Base-by-base conservation (phyloP, 1,140 invertebrate species). In the Elymnias hypermnestra region DNA sequence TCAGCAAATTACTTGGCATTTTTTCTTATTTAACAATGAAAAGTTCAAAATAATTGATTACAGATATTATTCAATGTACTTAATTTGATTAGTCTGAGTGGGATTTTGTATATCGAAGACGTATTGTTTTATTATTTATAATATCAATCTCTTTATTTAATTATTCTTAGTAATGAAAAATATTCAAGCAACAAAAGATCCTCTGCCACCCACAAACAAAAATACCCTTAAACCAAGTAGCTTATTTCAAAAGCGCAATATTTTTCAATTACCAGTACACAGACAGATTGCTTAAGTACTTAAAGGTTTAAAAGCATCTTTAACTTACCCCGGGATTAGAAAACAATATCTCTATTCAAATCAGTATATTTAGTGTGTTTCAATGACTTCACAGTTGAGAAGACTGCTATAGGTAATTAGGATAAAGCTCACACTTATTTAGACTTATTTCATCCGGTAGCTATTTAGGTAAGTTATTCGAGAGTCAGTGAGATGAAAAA, bases 371-470 rank as follows among this genome's bases (percentile, higher is more conserved):
- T 63, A 63, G 45, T 12, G 19, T 52, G 15, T 18, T 46, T 37
- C 57, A 60, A 55, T 49, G 39, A 50, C 28, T 59, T 63, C 52
- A 62, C 64, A 64, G 55, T 55, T 53, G 56, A 58, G 47, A 55
- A 57, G 53, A 57, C 51, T 54, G 53, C 39, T 59, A 57, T 45
- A n/a, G 42, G 49, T 57, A 58, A 69, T 69, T 68, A 63, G 31
- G 7, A 8, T 25, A 31, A 31, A 38, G 23, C 59, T 62, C 57
- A 61, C 57, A 65, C 58, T 49, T 51, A n/a, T n/a, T n/a, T n/a
- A n/a, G 29, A 48, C 39, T 43, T 58, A 62, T 53, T 63, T 58
- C 49, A 41, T 12, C n/a, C n/a, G n/a, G 52, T 56, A 62, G 55
- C 50, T 36, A 21, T 23, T 15, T 26, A 8, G 21, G 15, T 47